A percentile compares a stretch with the other conserved stretches of the same genome.
These are phyloP conservation scores for Temnothorax ravouxi DNA, from an alignment of 2,888 invertebrate species.

Conservation along the genomic window DNA sequence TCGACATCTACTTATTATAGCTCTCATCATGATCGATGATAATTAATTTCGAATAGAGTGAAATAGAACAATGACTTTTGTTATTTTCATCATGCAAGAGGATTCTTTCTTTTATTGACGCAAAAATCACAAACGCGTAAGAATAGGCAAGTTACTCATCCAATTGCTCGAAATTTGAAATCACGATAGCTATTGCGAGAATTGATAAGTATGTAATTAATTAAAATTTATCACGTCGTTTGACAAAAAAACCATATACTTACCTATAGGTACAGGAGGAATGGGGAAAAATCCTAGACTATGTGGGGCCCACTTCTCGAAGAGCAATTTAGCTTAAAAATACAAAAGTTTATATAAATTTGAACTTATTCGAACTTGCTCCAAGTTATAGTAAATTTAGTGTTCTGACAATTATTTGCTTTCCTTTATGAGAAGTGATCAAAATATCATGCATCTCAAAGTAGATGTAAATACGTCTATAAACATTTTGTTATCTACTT, in stretches of 20 bases:
- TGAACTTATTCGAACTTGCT: not conserved
- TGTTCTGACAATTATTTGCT: not conserved
- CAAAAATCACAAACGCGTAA: not conserved
- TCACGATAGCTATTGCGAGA: not conserved
- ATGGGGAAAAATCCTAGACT: not conserved
- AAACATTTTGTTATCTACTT: not conserved
- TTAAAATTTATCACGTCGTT: constrained; percentile 8
- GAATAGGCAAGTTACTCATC: not conserved
- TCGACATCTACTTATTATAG: constrained; percentile 1
- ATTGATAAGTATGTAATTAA: not conserved
- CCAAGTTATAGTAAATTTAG: not conserved
- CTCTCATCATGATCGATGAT: constrained; percentile 8
- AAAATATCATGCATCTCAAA: not conserved
- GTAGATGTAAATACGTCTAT: not conserved
- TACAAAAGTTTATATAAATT: not conserved
- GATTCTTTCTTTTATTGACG: not conserved
- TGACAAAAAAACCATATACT: not conserved
- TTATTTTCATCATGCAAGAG: constrained; percentile 2
- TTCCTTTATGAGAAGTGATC: not conserved
- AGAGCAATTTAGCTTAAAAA: not conserved
- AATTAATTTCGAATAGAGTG: not conserved
- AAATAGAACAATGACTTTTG: constrained; percentile 1
- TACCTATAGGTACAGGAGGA: not conserved
- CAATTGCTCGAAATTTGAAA: not conserved
- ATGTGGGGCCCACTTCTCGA: not conserved